Evolutionary conservation across 2,888 invertebrate genomes (phyloP), one percentile per base, ranked within the genome.

Genomic region (Digitonthophagus gazella): DNA sequence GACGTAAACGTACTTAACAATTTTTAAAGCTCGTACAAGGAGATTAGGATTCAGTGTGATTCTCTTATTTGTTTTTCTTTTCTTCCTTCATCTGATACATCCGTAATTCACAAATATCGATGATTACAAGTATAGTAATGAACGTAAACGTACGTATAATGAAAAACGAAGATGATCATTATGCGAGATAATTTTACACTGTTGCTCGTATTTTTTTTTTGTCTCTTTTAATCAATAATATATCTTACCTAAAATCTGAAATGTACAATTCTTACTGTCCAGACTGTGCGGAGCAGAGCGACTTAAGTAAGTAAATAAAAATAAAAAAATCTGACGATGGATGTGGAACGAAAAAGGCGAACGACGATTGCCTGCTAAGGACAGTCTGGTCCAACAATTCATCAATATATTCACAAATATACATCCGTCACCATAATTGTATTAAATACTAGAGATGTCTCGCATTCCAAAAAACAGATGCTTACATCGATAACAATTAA

Each of bases 361-460:
- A 68, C 61, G 54, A 68, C 55, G 58, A 28, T 69, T 19, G 58
- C 58, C n/a, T 57, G 76, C 72, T 76, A 76, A 73, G 77, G 78
- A 79, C 77, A 77, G 77, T 78, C 76, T 75, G 77, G 76, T 75
- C 75, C 74, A 76, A 76, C 73, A 75, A 63, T 68, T 69, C 70
- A 72, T 80, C 78, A 78, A 77, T 77, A 79, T 82, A 82, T 81
- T 80, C 82, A 81, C 81, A 82, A 82, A 81, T 82, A 78, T 82
- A 82, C 83, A 82, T 82, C 82, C 82, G 78, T 81, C 82, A 82
- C 82, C 82, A 81, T 44, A 8, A 44, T n/a, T 74, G 74, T 77
- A 74, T 73, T 74, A 74, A 80, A 81, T 81, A 80, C 80, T 80
- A 81, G 76, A 71, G 79, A 79, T 79, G 77, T 80, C 76, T 73